Percentiles rank a stretch among this genome's conserved stretches.
These are phyloP conservation scores for Sycophila sp. DNA, from an alignment of 1,140 invertebrate species.

Conservation along the genomic window DNA sequence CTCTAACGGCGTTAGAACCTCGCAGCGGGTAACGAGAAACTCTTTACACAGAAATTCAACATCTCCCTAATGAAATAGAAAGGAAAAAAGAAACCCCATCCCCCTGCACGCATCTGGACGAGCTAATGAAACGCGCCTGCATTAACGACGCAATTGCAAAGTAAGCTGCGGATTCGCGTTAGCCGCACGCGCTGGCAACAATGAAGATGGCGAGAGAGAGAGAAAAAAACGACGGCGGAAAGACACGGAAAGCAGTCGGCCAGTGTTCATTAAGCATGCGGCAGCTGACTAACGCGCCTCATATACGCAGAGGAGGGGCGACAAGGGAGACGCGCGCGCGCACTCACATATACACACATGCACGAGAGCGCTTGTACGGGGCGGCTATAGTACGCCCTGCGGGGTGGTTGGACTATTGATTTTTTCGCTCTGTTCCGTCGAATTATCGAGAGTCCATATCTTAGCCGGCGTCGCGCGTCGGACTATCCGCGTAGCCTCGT, in stretches of 20 bases:
- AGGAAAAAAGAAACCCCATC: too few species aligned
- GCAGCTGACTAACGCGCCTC: neutral
- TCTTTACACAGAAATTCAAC: too few species aligned
- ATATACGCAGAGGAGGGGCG: neutral
- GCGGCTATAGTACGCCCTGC: neutral
- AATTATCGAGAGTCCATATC: conserved; percentile 53
- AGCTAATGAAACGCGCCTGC: too few species aligned
- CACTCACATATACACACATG: neutral
- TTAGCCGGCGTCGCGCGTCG: conserved; percentile 20
- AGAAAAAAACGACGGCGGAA: neutral
- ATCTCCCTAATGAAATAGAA: too few species aligned
- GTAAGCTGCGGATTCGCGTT: too few species aligned
- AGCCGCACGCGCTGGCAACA: too few species aligned
- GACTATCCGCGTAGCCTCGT: neutral
- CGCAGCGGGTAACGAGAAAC: too few species aligned
- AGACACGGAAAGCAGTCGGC: neutral
- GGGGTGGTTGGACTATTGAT: conserved; percentile 51
- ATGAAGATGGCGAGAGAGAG: neutral
- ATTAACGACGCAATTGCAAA: too few species aligned
- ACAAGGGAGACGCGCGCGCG: neutral
- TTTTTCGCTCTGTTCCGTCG: conserved; percentile 48
- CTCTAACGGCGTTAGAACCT: too few species aligned
- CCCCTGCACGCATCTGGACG: too few species aligned
- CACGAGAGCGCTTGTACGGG: neutral
- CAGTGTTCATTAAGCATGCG: neutral